Percentiles rank a stretch among this genome's conserved stretches.
phyloP scores from a whole-genome alignment of 2,888 invertebrate species.

The Mythimna albipuncta region DNA sequence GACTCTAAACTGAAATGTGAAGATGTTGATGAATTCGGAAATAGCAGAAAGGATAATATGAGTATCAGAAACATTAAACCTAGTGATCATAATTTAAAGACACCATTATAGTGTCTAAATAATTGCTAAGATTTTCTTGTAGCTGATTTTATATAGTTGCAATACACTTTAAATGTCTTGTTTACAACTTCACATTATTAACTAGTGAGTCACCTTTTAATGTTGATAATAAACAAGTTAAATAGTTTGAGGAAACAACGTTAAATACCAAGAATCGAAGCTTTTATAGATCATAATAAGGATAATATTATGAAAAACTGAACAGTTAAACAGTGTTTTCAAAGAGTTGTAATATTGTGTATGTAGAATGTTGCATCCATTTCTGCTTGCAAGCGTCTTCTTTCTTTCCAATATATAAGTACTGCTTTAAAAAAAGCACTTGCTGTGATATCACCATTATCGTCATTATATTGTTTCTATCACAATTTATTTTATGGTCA shows the following conservation, averaged over 20 bases:
- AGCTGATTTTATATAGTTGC: background rate
- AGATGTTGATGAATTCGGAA: background rate
- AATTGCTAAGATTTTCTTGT: background rate
- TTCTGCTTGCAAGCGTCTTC: no score
- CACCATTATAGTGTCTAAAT: background rate
- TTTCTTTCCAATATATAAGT: background rate
- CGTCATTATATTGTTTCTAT: no score
- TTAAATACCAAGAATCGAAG: background rate
- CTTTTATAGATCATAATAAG: background rate
- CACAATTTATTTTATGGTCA: no score
- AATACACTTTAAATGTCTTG: background rate
- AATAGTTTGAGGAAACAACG: conserved; percentile 11
- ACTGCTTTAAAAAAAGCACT: background rate
- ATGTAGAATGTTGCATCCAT: background rate
- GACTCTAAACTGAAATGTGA: background rate
- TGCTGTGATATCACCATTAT: background rate
- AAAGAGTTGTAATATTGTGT: no score
- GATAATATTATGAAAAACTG: background rate
- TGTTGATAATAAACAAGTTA: conserved; percentile 2
- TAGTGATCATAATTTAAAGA: no score
- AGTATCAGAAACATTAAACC: no score
- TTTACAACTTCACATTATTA: background rate
- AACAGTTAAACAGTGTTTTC: background rate
- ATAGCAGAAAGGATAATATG: no score
- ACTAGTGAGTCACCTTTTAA: conserved; percentile 21